phyloP scores from a whole-genome alignment of 2,797 vertebrate genomes.

The Pithecia hirsuta region DNA sequence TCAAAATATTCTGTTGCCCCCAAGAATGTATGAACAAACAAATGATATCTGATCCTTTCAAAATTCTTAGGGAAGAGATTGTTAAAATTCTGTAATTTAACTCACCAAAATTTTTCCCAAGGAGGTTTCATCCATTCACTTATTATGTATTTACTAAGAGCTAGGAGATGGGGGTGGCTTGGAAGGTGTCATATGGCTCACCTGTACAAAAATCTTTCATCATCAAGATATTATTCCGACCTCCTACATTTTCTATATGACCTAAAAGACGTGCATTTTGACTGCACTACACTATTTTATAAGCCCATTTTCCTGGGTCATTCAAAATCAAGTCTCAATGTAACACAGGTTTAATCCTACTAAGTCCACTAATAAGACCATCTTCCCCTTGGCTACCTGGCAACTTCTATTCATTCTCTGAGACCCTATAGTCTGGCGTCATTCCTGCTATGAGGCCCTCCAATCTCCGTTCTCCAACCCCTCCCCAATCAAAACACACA shows the following conservation, averaged over 20 bases:
- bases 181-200: not conserved
- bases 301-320: not conserved
- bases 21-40: not conserved
- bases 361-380: not conserved
- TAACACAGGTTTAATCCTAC: not conserved
- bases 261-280: not conserved
- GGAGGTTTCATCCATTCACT: not conserved
- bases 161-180: not conserved
- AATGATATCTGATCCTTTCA: not conserved
- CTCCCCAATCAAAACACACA: too few relatives aligned
- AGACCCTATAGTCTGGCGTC: not conserved
- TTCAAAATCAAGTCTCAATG: not conserved
- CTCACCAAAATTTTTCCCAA: not conserved
- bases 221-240: not conserved
- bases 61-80: not conserved
- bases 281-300: not conserved
- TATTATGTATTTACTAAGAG: not conserved
- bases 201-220: not conserved
- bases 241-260: too few relatives aligned
- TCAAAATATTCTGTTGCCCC: not conserved
- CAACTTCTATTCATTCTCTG: not conserved
- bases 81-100: not conserved
- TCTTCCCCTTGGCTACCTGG: not conserved
- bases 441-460: not conserved
- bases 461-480: fast-evolving